Evolutionary conservation across 2,888 invertebrate species (phyloP).

Genomic region (Erannis defoliaria): DNA sequence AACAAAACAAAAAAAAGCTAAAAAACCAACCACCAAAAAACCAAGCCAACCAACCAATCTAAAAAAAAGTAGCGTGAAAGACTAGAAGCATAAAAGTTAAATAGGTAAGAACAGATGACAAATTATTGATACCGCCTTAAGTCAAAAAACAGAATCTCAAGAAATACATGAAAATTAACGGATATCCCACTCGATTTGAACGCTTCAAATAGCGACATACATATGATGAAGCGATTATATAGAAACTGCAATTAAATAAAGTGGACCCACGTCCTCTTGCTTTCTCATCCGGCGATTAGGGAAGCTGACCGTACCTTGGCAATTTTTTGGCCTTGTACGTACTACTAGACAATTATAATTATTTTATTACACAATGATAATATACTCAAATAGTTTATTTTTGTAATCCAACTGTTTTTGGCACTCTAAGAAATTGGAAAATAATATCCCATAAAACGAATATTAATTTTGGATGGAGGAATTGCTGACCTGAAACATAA

Average conservation of each 20-base stretch:
- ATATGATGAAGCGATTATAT: slow-evolving; percentile 38
- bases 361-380: neutral
- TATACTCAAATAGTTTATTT: no score
- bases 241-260: slow-evolving; percentile 46
- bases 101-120: neutral
- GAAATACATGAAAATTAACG: neutral
- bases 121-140: neutral
- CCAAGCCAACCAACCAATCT: no score
- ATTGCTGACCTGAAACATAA: neutral
- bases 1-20: no score
- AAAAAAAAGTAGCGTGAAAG: no score
- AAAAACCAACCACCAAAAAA: no score
- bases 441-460: neutral
- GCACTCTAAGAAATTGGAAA: neutral
- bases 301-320: slow-evolving; percentile 15
- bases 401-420: neutral
- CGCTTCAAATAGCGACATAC: slow-evolving; percentile 9
- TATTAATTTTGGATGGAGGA: neutral
- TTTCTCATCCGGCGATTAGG: slow-evolving; percentile 47
- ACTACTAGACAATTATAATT: neutral
- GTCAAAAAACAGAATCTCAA: neutral
- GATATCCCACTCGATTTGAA: neutral
- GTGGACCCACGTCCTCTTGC: slow-evolving; percentile 34
- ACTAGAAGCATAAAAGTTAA: neutral
- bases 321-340: slow-evolving; percentile 13